These are phyloP conservation scores for Gibbula magus DNA, from an alignment of 2,888 invertebrate genomes.

Conservation along the genomic window DNA sequence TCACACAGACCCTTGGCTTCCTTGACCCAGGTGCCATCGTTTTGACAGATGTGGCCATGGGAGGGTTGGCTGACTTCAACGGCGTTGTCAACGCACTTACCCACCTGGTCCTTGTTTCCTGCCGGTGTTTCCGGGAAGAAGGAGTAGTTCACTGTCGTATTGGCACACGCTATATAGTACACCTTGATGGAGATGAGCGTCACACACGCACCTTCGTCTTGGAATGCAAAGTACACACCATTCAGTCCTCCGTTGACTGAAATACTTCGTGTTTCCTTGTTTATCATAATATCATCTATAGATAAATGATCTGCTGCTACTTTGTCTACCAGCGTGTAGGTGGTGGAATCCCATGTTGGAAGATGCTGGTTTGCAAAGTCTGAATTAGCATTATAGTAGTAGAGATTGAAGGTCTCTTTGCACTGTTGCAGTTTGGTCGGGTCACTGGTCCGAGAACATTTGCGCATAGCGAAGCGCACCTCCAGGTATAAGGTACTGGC, in stretches of 20 bases:
- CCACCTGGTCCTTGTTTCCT: conserved; percentile 91
- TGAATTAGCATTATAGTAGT: conserved; percentile 79
- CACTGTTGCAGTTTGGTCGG: conserved; percentile 85
- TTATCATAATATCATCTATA: conserved; percentile 81
- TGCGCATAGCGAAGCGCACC: conserved; percentile 97
- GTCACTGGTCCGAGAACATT: conserved; percentile 85
- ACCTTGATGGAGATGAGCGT: conserved; percentile 92
- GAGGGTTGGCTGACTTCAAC: conserved; percentile 67
- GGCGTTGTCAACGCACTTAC: conserved; percentile 93
- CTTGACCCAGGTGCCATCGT: conserved; percentile 97
- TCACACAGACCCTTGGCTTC: conserved; percentile 91
- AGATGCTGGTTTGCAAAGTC: conserved; percentile 80
- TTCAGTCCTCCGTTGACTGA: conserved; percentile 88
- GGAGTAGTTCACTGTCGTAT: conserved; percentile 93
- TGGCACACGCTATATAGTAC: conserved; percentile 95
- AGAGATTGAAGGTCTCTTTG: conserved; percentile 96
- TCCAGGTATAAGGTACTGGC: conserved; percentile 97
- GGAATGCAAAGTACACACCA: conserved; percentile 97
- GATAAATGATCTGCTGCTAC: conserved; percentile 97
- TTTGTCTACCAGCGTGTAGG: conserved; percentile 93
- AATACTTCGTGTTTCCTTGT: conserved; percentile 69
- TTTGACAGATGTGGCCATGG: conserved; percentile 85
- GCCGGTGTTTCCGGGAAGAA: conserved; percentile 95
- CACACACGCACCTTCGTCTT: conserved; percentile 98
- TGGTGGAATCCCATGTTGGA: conserved; percentile 75